Base-by-base conservation (phyloP, 1,140 invertebrate species). In the Dendrolimus kikuchii region DNA sequence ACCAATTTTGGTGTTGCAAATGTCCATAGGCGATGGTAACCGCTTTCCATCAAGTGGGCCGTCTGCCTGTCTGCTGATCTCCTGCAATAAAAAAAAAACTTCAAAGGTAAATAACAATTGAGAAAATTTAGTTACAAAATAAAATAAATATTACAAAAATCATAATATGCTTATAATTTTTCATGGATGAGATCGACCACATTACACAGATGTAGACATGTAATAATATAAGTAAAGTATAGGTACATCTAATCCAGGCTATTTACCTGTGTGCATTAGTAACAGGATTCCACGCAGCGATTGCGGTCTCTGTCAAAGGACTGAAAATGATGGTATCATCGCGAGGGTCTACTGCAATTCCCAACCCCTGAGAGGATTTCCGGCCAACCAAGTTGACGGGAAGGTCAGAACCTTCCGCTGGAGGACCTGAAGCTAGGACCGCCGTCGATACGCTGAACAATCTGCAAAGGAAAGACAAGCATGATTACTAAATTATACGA, bases 291-390 rank as follows among this genome's bases (percentile, higher is more conserved):
- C 93, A 95, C 0, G 91, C 88, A 6, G 93, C 93, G 6, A 95
- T 82, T 0, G 93, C 93, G 0, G 93, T 95, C 82, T 95, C 94
- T 0, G 90, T 91, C 6, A 95, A 75, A 0, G 94, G 93, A 43
- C 92, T 90, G 68, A 95, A 95, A 44, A 92, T 88, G 23, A 95
- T 88, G 6, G 90, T 91, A 45, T 93, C 91, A 55, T 93, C 92
- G 2, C 80, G 80, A 2, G 91, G 90, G 59, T 94, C 92, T 0
- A 94, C 87, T 0, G 92, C 88, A 7, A 95, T 60, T 2, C 92
- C 92, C 2, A 95, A 88, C 9, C 94, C 94, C 76, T 95, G 94
- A 4, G 94, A 95, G 0, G 93, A 94, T 76, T 95, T 95, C 58
- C 90, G 91, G 1, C 94, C 94, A 2, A 94, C 92, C 40, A 95